Percentiles rank a stretch among this genome's conserved stretches.
These are phyloP conservation scores for Hirtodrosophila duncani DNA, from an alignment of 2,888 invertebrate species.

Conservation along the genomic window DNA sequence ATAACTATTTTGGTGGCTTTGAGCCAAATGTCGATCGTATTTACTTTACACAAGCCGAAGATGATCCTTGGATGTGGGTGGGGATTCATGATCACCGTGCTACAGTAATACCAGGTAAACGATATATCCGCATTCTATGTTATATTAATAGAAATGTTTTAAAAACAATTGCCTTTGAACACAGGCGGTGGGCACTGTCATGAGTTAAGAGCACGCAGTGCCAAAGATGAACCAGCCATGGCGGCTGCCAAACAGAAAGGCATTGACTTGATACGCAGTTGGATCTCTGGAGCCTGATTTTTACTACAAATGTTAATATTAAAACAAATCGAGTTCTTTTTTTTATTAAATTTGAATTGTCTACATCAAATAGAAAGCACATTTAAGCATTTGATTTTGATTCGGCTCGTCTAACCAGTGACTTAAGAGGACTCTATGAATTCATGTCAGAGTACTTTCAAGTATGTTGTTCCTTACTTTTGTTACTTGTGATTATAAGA, in stretches of 20 bases:
- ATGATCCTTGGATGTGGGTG: conserved; percentile 79
- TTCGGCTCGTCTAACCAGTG: no score
- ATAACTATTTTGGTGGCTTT: conserved; percentile 77
- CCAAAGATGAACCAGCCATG: conserved; percentile 13
- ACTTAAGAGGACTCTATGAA: no score
- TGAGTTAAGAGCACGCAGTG: conserved; percentile 9
- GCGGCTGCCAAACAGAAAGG: conserved; percentile 21
- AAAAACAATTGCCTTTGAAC: not conserved
- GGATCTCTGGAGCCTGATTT: no score
- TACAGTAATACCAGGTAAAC: conserved; percentile 24
- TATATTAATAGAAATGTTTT: not conserved
- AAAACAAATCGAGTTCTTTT: no score
- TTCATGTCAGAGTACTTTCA: no score
- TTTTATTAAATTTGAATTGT: no score
- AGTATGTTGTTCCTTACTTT: no score
- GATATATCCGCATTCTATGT: not conserved
- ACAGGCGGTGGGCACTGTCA: conserved; percentile 31
- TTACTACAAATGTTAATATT: no score
- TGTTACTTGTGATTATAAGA: no score
- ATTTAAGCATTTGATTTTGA: no score
- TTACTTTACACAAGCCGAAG: conserved; percentile 78
- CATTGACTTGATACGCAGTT: conserved; percentile 12
- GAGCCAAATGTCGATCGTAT: conserved; percentile 76
- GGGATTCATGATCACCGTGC: conserved; percentile 67
- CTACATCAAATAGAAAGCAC: no score